Conservation (phyloP, 2,113 vertebrate species). For the Pipa parva region DNA sequence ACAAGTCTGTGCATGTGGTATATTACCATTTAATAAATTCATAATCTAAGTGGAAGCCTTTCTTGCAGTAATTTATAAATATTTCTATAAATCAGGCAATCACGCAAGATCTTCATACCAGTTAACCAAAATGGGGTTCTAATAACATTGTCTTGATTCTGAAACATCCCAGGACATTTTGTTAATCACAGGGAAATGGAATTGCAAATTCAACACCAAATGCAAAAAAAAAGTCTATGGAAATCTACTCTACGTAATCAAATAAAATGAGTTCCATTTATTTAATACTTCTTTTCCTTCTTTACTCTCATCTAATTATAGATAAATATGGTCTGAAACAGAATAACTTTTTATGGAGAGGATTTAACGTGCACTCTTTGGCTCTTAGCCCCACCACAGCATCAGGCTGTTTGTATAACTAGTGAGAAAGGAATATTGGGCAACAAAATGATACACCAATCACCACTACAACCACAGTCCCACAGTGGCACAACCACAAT, state of each 20-base stretch:
- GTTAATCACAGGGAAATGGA: too few relatives aligned
- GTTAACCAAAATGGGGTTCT: too few relatives aligned
- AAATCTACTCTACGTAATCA: conserved; percentile 14
- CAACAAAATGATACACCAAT: conserved; percentile 72
- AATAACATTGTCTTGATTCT: too few relatives aligned
- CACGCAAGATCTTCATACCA: too few relatives aligned
- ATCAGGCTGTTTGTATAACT: conserved; percentile 56
- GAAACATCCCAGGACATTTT: too few relatives aligned
- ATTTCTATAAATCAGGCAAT: too few relatives aligned
- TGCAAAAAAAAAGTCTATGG: conserved; percentile 1
- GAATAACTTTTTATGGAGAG: conserved; percentile 53
- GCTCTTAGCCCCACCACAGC: conserved; percentile 57
- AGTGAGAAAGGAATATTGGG: conserved; percentile 52
- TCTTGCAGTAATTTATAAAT: too few relatives aligned
- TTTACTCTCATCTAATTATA: conserved; percentile 55
- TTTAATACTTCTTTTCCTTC: conserved; percentile 38
- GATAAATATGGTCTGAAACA: conserved; percentile 53
- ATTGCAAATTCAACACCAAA: not conserved
- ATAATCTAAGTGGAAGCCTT: too few relatives aligned
- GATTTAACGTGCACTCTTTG: conserved; percentile 46
- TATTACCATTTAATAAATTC: too few relatives aligned
- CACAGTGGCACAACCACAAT: conserved; percentile 61
- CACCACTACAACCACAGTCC: conserved; percentile 56
- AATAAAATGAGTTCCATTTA: conserved; percentile 25
- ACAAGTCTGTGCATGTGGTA: too few relatives aligned